These are phyloP conservation scores for Cebus imitator DNA, from an alignment of 2,113 vertebrate genomes.

Conservation along the genomic window DNA sequence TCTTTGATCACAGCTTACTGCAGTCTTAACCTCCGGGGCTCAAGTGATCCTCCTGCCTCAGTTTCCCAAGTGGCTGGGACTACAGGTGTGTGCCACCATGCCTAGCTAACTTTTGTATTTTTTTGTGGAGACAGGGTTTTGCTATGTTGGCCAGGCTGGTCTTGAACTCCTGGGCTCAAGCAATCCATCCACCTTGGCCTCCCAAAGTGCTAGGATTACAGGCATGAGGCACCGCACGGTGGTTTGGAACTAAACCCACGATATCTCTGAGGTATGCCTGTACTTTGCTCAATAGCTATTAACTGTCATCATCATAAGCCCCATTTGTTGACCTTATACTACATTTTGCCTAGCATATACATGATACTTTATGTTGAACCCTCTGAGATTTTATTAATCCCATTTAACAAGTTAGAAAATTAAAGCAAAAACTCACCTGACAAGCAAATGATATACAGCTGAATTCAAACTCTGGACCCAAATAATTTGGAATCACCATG, in stretches of 20 bases:
- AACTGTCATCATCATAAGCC: neutral
- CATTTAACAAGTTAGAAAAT: conserved; percentile 25
- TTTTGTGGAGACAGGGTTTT: too few species aligned
- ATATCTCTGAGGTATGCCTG: neutral
- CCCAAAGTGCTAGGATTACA: too few species aligned
- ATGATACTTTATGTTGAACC: neutral
- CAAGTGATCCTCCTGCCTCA: too few species aligned
- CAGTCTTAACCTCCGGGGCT: too few species aligned
- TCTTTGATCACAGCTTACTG: neutral
- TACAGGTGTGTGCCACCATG: too few species aligned
- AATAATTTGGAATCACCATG: neutral
- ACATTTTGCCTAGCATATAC: neutral
- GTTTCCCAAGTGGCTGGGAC: too few species aligned
- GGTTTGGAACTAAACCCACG: neutral
- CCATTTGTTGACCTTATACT: neutral
- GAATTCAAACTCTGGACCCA: conserved; percentile 18
- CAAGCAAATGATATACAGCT: neutral
- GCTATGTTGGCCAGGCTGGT: too few species aligned
- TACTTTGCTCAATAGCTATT: neutral
- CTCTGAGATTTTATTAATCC: neutral
- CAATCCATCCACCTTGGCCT: too few species aligned
- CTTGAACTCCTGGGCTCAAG: too few species aligned
- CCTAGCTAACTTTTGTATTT: too few species aligned
- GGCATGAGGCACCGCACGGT: too few species aligned
- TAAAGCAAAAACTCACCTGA: neutral